phyloP scores from a whole-genome alignment of 2,113 vertebrate species.

The Peromyscus maniculatus region DNA sequence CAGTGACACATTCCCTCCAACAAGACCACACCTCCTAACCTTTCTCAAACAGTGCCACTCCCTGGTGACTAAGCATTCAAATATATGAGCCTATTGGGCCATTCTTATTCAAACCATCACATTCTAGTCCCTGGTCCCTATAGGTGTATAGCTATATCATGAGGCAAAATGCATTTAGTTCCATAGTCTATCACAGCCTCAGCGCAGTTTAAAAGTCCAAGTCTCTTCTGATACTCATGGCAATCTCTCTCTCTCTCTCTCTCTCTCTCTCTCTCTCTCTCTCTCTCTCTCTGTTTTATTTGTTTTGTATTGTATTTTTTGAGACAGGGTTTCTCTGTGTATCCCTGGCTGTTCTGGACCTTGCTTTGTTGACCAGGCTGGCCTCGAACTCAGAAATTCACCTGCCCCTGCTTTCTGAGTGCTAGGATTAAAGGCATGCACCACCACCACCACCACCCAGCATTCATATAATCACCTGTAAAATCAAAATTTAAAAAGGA shows the following conservation, averaged over 20 bases:
- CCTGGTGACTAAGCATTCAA: neutral
- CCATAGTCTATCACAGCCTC: neutral
- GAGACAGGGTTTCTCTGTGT: neutral
- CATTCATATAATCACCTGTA: neutral
- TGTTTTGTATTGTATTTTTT: neutral
- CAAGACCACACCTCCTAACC: neutral
- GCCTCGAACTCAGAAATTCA: neutral
- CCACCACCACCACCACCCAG: neutral
- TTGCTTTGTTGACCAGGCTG: neutral
- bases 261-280: no score
- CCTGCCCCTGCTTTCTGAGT: neutral
- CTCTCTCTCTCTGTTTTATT: no score
- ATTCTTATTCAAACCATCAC: neutral
- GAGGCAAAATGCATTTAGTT: neutral
- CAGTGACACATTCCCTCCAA: neutral
- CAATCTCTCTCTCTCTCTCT: neutral
- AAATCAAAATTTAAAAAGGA: neutral
- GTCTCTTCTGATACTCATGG: neutral
- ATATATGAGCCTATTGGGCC: neutral
- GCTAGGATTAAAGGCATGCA: neutral
- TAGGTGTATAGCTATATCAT: neutral
- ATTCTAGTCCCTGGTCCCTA: neutral
- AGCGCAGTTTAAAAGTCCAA: neutral
- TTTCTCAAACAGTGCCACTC: neutral
- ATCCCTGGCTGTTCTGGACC: neutral